phyloP scores from a whole-genome alignment of 1,140 invertebrate species.

The Melitaea cinxia region DNA sequence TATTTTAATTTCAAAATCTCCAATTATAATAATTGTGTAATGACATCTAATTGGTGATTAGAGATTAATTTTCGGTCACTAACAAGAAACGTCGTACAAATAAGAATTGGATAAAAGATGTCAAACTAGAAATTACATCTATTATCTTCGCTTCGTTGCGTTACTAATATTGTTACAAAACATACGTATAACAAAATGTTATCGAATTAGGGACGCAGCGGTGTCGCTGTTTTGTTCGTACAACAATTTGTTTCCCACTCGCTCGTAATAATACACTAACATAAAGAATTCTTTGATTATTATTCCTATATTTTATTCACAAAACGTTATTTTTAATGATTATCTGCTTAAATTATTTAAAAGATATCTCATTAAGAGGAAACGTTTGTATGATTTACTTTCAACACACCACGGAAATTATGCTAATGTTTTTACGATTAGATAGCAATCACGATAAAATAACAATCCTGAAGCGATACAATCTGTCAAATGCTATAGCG shows the following conservation, averaged over 20 bases:
- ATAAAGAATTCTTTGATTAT: too few species aligned
- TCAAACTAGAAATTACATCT: constrained; percentile 5
- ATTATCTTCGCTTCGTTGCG: constrained; percentile 13
- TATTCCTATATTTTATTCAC: too few species aligned
- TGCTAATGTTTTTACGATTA: too few species aligned
- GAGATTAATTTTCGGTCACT: neutral
- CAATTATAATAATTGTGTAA: neutral
- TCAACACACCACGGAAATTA: too few species aligned
- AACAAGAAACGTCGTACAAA: neutral
- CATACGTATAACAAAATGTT: constrained; percentile 10
- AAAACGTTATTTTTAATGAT: too few species aligned
- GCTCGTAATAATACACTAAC: neutral
- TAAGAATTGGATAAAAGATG: constrained; percentile 10
- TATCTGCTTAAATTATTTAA: too few species aligned
- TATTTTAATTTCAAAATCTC: neutral
- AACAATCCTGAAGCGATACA: too few species aligned
- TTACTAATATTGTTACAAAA: constrained; percentile 13
- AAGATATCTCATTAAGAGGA: too few species aligned
- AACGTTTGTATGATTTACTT: too few species aligned
- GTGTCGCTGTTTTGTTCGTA: constrained; percentile 5
- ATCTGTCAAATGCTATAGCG: too few species aligned
- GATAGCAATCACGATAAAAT: too few species aligned
- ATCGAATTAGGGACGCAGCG: constrained; percentile 12
- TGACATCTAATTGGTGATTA: neutral
- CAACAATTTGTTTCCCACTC: neutral